Percentiles rank a stretch among this genome's conserved stretches.
Conservation (phyloP, 2,113 vertebrate species). For the Grus americana region DNA sequence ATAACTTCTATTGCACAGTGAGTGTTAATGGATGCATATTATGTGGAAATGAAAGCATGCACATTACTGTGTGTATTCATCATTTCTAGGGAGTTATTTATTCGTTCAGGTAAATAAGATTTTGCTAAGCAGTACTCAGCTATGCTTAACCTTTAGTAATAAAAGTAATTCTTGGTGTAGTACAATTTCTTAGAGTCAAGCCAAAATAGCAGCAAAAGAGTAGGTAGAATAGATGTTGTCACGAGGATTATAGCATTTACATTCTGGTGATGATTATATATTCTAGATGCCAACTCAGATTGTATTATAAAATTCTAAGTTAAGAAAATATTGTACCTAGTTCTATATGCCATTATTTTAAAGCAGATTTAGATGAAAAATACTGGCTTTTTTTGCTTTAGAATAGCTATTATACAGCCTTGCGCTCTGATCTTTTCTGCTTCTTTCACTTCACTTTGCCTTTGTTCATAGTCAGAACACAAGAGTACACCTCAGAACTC, state of each 20-base stretch:
- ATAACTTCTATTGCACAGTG: background rate
- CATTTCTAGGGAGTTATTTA: background rate
- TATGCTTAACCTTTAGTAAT: conserved; percentile 30
- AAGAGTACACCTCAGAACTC: background rate
- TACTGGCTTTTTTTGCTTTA: background rate
- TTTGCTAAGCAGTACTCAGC: background rate
- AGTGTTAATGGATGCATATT: background rate
- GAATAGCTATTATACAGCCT: background rate
- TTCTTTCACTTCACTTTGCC: background rate
- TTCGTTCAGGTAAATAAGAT: background rate
- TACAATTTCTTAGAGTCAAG: background rate
- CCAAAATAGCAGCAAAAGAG: conserved; percentile 7
- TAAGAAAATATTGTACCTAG: background rate
- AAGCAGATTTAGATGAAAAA: background rate
- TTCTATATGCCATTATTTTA: background rate
- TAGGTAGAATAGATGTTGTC: conserved; percentile 11
- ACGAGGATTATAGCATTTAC: background rate
- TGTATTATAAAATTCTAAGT: conserved; percentile 16
- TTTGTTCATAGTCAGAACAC: conserved; percentile 7
- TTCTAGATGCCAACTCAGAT: conserved; percentile 24
- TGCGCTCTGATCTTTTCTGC: background rate
- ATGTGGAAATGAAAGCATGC: background rate
- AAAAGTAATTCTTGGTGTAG: background rate
- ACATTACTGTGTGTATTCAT: background rate
- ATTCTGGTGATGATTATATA: conserved; percentile 17